A percentile compares a stretch with the other conserved stretches of the same genome.
phyloP scores from a whole-genome alignment of 2,797 vertebrate genomes.

The Pseudochirops cupreus region DNA sequence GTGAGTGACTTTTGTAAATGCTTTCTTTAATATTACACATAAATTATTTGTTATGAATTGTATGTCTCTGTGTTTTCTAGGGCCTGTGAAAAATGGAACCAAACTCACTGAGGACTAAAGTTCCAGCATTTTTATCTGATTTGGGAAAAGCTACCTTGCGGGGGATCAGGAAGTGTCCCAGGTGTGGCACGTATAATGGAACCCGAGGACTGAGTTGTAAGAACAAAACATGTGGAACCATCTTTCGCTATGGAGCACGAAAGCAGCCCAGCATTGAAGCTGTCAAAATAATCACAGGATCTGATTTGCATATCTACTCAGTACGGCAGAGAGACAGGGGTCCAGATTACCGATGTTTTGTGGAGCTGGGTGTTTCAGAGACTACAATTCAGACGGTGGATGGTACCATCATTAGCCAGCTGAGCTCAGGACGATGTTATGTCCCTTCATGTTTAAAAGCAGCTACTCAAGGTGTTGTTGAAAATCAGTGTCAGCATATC shows the following conservation, averaged over 20 bases:
- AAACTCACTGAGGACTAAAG: slow-evolving; percentile 84
- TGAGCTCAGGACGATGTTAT: slow-evolving; percentile 93
- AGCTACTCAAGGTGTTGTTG: slow-evolving; percentile 82
- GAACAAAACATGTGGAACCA: slow-evolving; percentile 93
- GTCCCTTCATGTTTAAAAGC: slow-evolving; percentile 89
- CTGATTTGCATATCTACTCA: slow-evolving; percentile 89
- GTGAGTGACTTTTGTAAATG: slow-evolving; percentile 45
- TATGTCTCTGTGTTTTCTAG: slow-evolving; percentile 61
- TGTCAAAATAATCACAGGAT: slow-evolving; percentile 90
- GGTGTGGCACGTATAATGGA: slow-evolving; percentile 95
- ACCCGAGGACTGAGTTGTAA: slow-evolving; percentile 96
- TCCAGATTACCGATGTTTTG: slow-evolving; percentile 89
- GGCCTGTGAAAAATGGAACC: slow-evolving; percentile 83
- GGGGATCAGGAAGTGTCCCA: slow-evolving; percentile 94
- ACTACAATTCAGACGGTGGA: slow-evolving; percentile 90
- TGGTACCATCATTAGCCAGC: slow-evolving; percentile 90
- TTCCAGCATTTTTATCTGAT: slow-evolving; percentile 92
- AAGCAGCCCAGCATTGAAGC: slow-evolving; percentile 86
- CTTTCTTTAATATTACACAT: slow-evolving; percentile 39
- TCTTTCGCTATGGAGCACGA: slow-evolving; percentile 88
- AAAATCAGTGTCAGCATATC: slow-evolving; percentile 93
- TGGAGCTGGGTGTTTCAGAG: slow-evolving; percentile 91
- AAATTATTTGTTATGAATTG: slow-evolving; percentile 1
- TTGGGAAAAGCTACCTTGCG: slow-evolving; percentile 94
- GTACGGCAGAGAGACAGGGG: slow-evolving; percentile 91